Conservation (phyloP, 2,888 invertebrate genomes). For the Metellina segmentata region DNA sequence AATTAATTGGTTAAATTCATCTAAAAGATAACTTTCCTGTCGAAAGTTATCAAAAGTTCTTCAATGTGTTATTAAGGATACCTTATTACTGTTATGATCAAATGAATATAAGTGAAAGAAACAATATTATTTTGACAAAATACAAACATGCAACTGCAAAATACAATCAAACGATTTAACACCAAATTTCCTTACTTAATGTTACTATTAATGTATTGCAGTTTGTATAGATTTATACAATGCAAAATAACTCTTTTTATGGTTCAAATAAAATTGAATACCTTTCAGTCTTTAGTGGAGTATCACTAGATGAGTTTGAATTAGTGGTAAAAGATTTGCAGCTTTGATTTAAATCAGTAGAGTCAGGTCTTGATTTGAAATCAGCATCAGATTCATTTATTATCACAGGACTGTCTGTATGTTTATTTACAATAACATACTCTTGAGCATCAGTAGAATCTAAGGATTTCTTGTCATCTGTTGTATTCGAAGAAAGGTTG, state of each 20-base stretch:
- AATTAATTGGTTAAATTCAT: not conserved
- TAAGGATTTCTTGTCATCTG: conserved; percentile 68
- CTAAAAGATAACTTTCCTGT: not conserved
- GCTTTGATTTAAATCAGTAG: conserved; percentile 24
- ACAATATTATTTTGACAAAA: too few species aligned
- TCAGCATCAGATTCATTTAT: conserved; percentile 25
- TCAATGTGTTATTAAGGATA: too few species aligned
- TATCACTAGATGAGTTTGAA: conserved; percentile 28
- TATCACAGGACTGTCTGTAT: conserved; percentile 38
- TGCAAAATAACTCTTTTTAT: not conserved
- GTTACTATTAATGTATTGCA: not conserved
- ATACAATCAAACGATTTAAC: not conserved
- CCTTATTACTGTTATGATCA: too few species aligned
- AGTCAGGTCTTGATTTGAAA: conserved; percentile 31
- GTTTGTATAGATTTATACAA: not conserved
- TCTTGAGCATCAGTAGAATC: conserved; percentile 73
- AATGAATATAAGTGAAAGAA: too few species aligned
- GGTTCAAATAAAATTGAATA: not conserved
- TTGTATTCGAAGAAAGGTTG: not conserved
- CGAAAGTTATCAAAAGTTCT: not conserved
- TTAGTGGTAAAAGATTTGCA: conserved; percentile 16
- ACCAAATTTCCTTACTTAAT: not conserved
- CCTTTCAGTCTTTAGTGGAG: conserved; percentile 49
- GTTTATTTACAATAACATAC: conserved; percentile 64
- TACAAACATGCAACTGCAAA: not conserved